phyloP scores from a whole-genome alignment of 2,797 vertebrate species.

The Galagoides demidoff region DNA sequence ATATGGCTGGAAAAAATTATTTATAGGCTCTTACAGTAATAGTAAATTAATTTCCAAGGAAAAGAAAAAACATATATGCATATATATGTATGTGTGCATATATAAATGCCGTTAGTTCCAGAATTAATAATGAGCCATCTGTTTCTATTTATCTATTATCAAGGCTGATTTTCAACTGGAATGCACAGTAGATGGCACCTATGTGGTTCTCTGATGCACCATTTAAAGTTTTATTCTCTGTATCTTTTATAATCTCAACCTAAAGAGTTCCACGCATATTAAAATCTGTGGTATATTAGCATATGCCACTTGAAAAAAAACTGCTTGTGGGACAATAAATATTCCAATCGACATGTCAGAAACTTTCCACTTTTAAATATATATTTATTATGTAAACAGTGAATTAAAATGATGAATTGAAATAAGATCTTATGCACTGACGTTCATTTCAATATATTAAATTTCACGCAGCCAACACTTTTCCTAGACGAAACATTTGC shows the following conservation, averaged over 20 bases:
- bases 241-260: not conserved
- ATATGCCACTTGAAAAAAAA: not conserved
- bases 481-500: not conserved
- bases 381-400: not conserved
- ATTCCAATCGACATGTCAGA: not conserved
- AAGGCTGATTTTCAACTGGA: not conserved
- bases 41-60: not conserved
- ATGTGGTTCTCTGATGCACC: not conserved
- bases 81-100: not conserved
- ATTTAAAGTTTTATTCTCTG: not conserved
- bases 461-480: not conserved
- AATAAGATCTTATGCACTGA: not conserved
- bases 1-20: not conserved
- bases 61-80: not conserved
- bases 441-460: not conserved
- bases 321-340: not conserved
- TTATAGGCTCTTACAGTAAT: not conserved
- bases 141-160: not conserved
- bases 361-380: not conserved
- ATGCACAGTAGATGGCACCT: no score
- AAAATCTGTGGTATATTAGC: not conserved
- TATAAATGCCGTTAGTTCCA: not conserved
- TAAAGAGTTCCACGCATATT: not conserved
- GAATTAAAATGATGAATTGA: slow-evolving; percentile 6
- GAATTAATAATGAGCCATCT: not conserved